Evolutionary conservation across 1,140 invertebrate genomes (phyloP).

Genomic region (Drosophila tsacasi): DNA sequence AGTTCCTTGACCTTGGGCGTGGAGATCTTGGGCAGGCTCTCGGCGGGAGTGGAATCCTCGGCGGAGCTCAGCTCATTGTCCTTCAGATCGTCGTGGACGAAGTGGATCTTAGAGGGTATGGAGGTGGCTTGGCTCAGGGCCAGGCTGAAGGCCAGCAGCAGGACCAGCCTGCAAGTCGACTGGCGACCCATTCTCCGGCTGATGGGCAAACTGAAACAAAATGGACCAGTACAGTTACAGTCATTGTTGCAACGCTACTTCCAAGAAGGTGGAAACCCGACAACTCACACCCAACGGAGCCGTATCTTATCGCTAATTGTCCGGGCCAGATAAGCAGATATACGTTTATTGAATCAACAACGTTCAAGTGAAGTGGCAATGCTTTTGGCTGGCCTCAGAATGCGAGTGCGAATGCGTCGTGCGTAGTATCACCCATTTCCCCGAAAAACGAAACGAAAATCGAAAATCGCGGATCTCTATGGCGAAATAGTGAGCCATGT

Average conservation of each 20-base stretch:
- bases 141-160: slow-evolving; percentile 71
- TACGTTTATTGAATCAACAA: slow-evolving; percentile 69
- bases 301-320: slow-evolving; percentile 64
- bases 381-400: slow-evolving; percentile 17
- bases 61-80: slow-evolving; percentile 60
- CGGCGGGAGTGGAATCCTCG: slow-evolving; percentile 43
- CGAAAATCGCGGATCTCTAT: slow-evolving; percentile 15
- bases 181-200: slow-evolving; percentile 72
- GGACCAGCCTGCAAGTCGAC: slow-evolving; percentile 74
- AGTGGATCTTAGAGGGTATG: slow-evolving; percentile 19
- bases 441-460: slow-evolving; percentile 15
- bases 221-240: slow-evolving; percentile 18
- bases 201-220: slow-evolving; percentile 48
- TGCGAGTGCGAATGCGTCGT: slow-evolving; percentile 12
- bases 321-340: slow-evolving; percentile 57
- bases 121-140: slow-evolving; percentile 45
- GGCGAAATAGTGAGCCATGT: slow-evolving; percentile 36
- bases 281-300: slow-evolving; percentile 19
- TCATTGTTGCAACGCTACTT: slow-evolving; percentile 9
- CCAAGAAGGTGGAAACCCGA: slow-evolving; percentile 25
- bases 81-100: slow-evolving; percentile 45
- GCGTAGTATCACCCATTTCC: slow-evolving; percentile 22
- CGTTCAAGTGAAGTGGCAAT: slow-evolving; percentile 8
- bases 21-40: slow-evolving; percentile 59
- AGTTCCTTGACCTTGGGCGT: slow-evolving; percentile 64